phyloP scores from a whole-genome alignment of 2,797 vertebrate species.

The Sparus aurata region DNA sequence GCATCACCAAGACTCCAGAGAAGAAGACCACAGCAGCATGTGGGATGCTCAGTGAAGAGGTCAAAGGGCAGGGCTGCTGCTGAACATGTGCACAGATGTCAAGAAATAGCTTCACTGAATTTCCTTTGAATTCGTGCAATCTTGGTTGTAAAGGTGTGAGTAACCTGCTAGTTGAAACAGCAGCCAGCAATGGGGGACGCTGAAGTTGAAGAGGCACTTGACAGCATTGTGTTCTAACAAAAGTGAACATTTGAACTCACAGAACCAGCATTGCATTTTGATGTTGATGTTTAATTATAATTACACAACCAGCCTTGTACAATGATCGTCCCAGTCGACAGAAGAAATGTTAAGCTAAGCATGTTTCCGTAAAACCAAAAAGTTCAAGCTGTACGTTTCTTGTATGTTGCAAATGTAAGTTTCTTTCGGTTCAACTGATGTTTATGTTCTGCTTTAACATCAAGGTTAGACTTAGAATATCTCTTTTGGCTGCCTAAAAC shows the following conservation, averaged over 20 bases:
- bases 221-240: not conserved
- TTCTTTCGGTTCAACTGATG: no score
- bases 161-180: not conserved
- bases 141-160: not conserved
- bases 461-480: no score
- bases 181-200: no score
- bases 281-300: no score
- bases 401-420: no score
- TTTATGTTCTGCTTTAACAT: no score
- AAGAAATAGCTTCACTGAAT: conserved; percentile 41
- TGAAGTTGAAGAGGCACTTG: not conserved
- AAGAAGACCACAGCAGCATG: conserved; percentile 68
- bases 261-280: not conserved
- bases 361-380: no score
- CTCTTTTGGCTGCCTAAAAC: no score
- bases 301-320: no score
- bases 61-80: conserved; percentile 76
- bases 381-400: no score
- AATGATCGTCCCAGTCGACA: no score
- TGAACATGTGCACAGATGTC: conserved; percentile 76
- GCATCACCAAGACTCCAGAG: conserved; percentile 74
- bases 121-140: conserved; percentile 3
- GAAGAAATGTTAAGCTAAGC: no score
- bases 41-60: conserved; percentile 67
- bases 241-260: not conserved